Conservation (phyloP, 2,888 invertebrate genomes). For the Eudemis profundana region DNA sequence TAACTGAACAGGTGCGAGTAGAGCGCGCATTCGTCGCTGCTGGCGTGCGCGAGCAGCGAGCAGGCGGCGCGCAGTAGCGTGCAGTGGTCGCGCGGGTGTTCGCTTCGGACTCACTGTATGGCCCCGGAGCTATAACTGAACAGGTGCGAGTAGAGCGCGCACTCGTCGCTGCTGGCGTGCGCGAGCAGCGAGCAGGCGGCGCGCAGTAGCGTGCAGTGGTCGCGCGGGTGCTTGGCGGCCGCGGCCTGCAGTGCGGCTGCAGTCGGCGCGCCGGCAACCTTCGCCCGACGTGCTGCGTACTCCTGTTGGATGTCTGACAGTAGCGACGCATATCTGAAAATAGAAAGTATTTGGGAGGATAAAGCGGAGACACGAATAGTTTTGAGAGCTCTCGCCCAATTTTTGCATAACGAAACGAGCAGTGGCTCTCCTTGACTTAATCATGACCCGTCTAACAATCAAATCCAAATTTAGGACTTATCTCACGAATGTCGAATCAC, state of each 20-base stretch:
- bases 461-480: too few species aligned
- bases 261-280: slow-evolving; percentile 89
- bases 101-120: slow-evolving; percentile 66
- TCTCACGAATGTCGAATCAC: too few species aligned
- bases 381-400: too few species aligned
- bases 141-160: slow-evolving; percentile 1
- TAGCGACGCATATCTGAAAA: slow-evolving; percentile 88
- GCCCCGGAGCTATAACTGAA: neutral
- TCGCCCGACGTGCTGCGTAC: slow-evolving; percentile 90
- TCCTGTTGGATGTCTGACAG: slow-evolving; percentile 92
- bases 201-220: slow-evolving; percentile 28
- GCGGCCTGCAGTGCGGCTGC: slow-evolving; percentile 88
- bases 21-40: neutral
- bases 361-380: too few species aligned
- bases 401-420: too few species aligned
- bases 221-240: slow-evolving; percentile 86
- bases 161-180: slow-evolving; percentile 13
- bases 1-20: neutral
- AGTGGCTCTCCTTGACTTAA: too few species aligned
- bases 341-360: too few species aligned
- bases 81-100: slow-evolving; percentile 1
- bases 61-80: slow-evolving; percentile 71
- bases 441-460: too few species aligned
- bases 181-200: slow-evolving; percentile 88
- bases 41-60: slow-evolving; percentile 84